Base-by-base conservation (phyloP, 1,140 invertebrate species). In the Brachionus manjavacas region DNA sequence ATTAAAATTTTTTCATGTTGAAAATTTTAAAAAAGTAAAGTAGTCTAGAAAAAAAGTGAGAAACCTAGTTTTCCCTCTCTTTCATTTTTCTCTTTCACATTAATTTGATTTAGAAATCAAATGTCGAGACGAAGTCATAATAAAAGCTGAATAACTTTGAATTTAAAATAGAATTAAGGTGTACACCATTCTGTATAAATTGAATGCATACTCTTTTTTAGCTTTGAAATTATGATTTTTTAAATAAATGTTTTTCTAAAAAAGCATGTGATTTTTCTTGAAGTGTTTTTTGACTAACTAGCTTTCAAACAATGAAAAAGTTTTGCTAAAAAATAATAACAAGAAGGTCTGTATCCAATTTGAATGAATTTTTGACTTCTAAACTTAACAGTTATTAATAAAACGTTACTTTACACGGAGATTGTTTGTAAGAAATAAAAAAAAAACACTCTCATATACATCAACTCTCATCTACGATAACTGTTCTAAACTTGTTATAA, bases 331-430 rank as follows among this genome's bases (percentile, higher is more conserved):
- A 60, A 60, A 60, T 20, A 60, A 60, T 60, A 60, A 60, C 52
- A 60, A 6, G 52, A 60, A 60, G 52, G 52, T 60, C 25, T 60
- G 52, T 60, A 60, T 60, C 20, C 20, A 60, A 7, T 60, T 60
- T 60, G 52, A 23, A 60, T 9, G 9, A 25, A 60, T n/a, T 20
- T 60, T 46, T 60, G 52, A 60, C 52, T 60, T 60, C 52, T 60
- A 60, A 60, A 60, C 52, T 60, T 60, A 60, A 60, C 52, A 60
- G 20, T 60, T 60, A 60, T 60, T 60, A 60, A 60, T 60, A 60
- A 55, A 60, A 60, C 52, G 52, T 60, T 60, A 60, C 16, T 60
- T 60, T 8, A 60, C 52, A 60, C 4, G 4, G 52, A 60, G 52
- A 60, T 20, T 60, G 0, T 60, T 60, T 20, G 6, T 60, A 60